Conservation (phyloP, 2,888 invertebrate species). For the Dioctria linearis region DNA sequence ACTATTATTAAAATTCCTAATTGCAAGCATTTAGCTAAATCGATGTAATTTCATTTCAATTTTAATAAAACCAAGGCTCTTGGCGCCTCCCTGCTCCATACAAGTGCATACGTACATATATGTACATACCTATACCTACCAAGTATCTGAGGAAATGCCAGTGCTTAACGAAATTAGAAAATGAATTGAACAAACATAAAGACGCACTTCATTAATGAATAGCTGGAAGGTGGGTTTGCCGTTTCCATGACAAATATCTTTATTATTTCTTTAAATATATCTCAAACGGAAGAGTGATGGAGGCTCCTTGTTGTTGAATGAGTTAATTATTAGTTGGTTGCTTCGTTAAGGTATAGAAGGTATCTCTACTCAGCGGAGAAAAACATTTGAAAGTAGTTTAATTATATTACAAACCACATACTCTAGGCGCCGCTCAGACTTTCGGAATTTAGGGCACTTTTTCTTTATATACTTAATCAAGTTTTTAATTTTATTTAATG, state of each 20-base stretch:
- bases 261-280: constrained; percentile 35
- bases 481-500: no score
- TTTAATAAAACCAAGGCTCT: background rate
- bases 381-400: no score
- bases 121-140: no score
- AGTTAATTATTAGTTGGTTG: no score
- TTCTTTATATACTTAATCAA: no score
- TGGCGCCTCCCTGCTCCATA: background rate
- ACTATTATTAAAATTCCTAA: constrained; percentile 51
- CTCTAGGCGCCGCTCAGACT: no score
- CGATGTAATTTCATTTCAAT: constrained; percentile 53
- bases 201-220: constrained; percentile 12
- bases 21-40: constrained; percentile 54
- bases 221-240: constrained; percentile 18
- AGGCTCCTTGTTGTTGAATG: no score
- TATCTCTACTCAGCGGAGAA: no score
- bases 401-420: no score
- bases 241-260: constrained; percentile 31
- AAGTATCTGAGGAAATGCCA: background rate
- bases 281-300: background rate
- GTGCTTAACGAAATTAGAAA: constrained; percentile 10
- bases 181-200: constrained; percentile 29
- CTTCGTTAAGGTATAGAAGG: no score
- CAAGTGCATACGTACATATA: background rate
- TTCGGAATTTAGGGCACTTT: no score